Conservation (phyloP, 2,888 invertebrate species). For the Cylloceria caligata region DNA sequence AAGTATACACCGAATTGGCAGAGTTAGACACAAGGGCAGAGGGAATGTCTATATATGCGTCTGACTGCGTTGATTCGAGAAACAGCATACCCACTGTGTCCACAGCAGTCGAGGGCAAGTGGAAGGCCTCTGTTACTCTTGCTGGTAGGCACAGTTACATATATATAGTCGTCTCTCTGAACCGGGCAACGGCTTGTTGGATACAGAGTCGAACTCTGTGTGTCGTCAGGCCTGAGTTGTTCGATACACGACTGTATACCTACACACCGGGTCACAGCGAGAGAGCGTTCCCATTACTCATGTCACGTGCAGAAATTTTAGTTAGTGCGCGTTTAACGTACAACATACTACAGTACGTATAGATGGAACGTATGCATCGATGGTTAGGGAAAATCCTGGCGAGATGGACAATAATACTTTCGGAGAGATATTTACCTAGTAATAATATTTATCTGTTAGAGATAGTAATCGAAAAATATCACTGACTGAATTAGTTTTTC, state of each 20-base stretch:
- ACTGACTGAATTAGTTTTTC: not conserved
- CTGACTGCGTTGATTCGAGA: slow-evolving; percentile 36
- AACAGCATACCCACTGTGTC: slow-evolving; percentile 41
- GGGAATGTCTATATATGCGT: not conserved
- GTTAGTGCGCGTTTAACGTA: not conserved
- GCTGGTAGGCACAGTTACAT: not conserved
- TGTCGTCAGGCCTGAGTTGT: slow-evolving; percentile 17
- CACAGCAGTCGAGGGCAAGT: slow-evolving; percentile 23
- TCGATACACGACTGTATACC: not conserved
- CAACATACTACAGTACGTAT: not conserved
- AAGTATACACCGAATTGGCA: slow-evolving; percentile 8
- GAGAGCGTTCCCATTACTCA: slow-evolving; percentile 28
- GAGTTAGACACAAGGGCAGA: slow-evolving; percentile 1
- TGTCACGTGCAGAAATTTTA: slow-evolving; percentile 43
- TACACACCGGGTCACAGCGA: slow-evolving; percentile 14
- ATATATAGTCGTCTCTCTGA: not conserved
- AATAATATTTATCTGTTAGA: not conserved
- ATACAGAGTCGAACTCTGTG: slow-evolving; percentile 20
- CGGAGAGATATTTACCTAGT: not conserved
- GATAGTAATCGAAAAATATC: not conserved
- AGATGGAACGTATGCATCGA: not conserved
- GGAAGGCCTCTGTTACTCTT: not conserved
- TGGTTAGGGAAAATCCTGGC: not conserved
- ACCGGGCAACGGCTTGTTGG: not conserved
- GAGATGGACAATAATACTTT: not conserved